Base-by-base conservation (phyloP, 92 coral and sea anemone species). In the Heliopora coerulea region DNA sequence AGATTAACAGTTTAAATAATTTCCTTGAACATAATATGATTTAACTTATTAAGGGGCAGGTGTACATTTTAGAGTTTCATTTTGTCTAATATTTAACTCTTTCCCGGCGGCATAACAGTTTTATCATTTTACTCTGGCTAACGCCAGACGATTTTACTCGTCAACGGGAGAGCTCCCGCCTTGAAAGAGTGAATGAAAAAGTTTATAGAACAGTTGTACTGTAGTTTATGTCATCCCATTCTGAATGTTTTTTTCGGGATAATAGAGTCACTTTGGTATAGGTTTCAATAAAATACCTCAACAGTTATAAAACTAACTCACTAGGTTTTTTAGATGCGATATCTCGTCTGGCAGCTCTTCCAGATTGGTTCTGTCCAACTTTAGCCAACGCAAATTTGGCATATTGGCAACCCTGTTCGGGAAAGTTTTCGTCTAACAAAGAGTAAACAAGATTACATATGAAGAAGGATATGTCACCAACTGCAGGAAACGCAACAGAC, bases 371-470 rank as follows among this genome's bases (percentile, higher is more conserved):
- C 87, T 86, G 80, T 93, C 91, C 78, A 93, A 86, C 74, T 90
- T 93, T 66, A 93, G 49, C 98, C 98, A 93, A 19, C 98, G 86
- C 34, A 93, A 59, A 76, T 93, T 93, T 30, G 96, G 84, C 98
- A 93, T 93, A 65, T 88, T 96, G 83, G 98, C 98, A 28, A 93
- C 88, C 37, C 91, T 77, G 48, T 85, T 78, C 5, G 98, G 98
- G 68, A 93, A 93, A 48, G 74, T 65, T 56, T 83, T 82, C 50
- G 82, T 85, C 98, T 93, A 31, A 20, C 56, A n/a, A 58, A 27
- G 62, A 54, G 13, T 29, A 30, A 57, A 63, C 40, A 12, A 37
- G 6, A 6, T 18, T 2, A 3, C 0, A 29, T 2, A 21, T 54
- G 26, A 79, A 17, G 65, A 26, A 9, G n/a, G 18, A 40, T 21